Evolutionary conservation across 2,888 invertebrate genomes (phyloP).

Genomic region (Synanthedon tipuliformis): DNA sequence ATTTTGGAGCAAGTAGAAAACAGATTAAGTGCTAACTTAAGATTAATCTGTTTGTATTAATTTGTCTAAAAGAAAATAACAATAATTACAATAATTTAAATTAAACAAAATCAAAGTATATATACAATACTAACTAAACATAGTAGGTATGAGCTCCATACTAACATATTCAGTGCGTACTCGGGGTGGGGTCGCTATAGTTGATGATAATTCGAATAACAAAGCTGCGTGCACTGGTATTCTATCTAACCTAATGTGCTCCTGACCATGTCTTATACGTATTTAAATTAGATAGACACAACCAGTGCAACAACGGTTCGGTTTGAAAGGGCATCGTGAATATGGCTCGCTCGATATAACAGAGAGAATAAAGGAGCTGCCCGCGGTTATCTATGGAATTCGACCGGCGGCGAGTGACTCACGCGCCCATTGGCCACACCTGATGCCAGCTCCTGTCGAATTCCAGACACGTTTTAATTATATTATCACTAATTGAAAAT

Average conservation of each 20-base stretch:
- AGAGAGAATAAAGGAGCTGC: conserved; percentile 51
- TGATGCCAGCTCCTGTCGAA: conserved; percentile 50
- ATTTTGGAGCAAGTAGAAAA: too few relatives aligned
- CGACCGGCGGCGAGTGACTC: conserved; percentile 47
- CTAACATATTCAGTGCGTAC: too few relatives aligned
- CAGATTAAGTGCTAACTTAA: too few relatives aligned
- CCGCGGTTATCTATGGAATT: conserved; percentile 61
- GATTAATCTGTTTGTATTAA: too few relatives aligned
- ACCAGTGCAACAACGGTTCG: conserved; percentile 11
- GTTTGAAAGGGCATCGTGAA: conserved; percentile 55
- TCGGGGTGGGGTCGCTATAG: too few relatives aligned
- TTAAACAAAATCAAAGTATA: too few relatives aligned
- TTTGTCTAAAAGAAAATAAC: too few relatives aligned
- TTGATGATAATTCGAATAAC: too few relatives aligned
- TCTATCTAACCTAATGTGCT: background rate
- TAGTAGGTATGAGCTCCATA: too few relatives aligned
- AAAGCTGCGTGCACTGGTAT: background rate
- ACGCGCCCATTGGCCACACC: conserved; percentile 55
- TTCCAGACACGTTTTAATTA: conserved; percentile 28
- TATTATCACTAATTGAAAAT: conserved; percentile 7
- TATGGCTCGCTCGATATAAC: conserved; percentile 42
- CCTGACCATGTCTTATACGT: background rate
- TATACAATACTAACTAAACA: too few relatives aligned
- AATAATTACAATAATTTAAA: too few relatives aligned
- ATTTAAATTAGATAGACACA: conserved; percentile 19